These are phyloP conservation scores for Hipparchia semele DNA, from an alignment of 2,888 invertebrate species.

Conservation along the genomic window DNA sequence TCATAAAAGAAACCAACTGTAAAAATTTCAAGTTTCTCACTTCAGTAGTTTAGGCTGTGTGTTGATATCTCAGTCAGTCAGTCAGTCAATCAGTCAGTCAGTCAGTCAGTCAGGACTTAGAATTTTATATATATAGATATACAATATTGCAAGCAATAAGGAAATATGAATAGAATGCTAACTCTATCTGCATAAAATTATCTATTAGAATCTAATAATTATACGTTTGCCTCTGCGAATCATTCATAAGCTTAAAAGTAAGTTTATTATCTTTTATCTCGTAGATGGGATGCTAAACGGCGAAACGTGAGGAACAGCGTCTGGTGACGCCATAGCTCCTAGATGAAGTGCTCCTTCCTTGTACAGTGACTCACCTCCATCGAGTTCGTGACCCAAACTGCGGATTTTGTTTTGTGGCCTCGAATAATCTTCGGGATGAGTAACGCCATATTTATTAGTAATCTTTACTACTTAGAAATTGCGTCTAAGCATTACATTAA, in stretches of 20 bases:
- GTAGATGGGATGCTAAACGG: conserved; percentile 30
- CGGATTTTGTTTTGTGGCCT: conserved; percentile 68
- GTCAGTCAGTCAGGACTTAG: too few relatives aligned
- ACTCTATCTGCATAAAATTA: background rate
- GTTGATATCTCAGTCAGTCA: too few relatives aligned
- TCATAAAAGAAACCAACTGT: too few relatives aligned
- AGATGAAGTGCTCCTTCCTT: conserved; percentile 65
- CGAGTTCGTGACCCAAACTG: conserved; percentile 72
- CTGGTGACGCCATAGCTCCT: conserved; percentile 73
- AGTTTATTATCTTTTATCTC: conserved; percentile 26
- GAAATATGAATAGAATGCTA: background rate
- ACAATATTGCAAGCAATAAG: background rate
- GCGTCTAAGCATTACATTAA: conserved; percentile 36
- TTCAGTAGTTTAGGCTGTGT: too few relatives aligned
- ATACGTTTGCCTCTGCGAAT: conserved; percentile 10
- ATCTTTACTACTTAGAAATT: conserved; percentile 45
- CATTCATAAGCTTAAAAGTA: conserved; percentile 16
- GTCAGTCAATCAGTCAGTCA: too few relatives aligned
- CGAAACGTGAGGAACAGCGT: conserved; percentile 40
- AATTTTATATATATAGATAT: too few relatives aligned
- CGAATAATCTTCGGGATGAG: conserved; percentile 60
- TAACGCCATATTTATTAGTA: conserved; percentile 47
- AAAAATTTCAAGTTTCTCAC: too few relatives aligned
- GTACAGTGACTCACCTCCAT: conserved; percentile 67
- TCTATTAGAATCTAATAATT: background rate